Evolutionary conservation across 2,113 vertebrate species (phyloP).

Genomic region (Daphoenositta chrysoptera): DNA sequence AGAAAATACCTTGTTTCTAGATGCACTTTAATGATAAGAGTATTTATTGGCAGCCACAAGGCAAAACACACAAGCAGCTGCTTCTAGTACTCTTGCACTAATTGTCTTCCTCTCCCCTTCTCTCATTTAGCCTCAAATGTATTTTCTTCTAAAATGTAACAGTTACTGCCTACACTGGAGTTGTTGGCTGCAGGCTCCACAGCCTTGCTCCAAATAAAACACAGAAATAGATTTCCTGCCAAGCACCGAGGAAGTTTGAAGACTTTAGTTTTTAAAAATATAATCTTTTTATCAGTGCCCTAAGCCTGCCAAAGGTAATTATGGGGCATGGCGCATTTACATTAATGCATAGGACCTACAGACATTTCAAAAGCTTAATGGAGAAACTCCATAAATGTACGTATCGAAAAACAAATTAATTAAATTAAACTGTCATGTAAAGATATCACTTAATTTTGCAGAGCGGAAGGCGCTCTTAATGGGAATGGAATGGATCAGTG

Average conservation of each 20-base stretch:
- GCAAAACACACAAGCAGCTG: constrained; percentile 52
- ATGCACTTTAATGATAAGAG: constrained; percentile 46
- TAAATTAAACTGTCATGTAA: constrained; percentile 60
- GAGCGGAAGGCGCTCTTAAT: constrained; percentile 54
- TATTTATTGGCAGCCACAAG: constrained; percentile 32
- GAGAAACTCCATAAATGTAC: constrained; percentile 21
- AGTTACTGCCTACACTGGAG: constrained; percentile 49
- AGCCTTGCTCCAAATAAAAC: constrained; percentile 64
- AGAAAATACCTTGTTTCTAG: constrained; percentile 36
- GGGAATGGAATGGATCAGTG: constrained; percentile 60
- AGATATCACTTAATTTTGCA: constrained; percentile 56
- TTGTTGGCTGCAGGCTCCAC: constrained; percentile 48
- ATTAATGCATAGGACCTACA: constrained; percentile 27
- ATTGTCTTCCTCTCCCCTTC: constrained; percentile 40
- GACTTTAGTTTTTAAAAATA: constrained; percentile 52
- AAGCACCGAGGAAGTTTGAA: constrained; percentile 47
- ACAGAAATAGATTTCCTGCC: constrained; percentile 58
- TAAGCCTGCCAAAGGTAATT: constrained; percentile 59
- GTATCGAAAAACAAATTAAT: constrained; percentile 42
- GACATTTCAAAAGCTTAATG: constrained; percentile 33
- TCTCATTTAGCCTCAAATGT: constrained; percentile 31
- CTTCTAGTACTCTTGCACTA: constrained; percentile 30
- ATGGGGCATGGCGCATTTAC: background rate
- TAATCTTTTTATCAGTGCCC: constrained; percentile 61
- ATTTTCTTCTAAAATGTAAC: constrained; percentile 49